Conservation (phyloP, 2,888 invertebrate species). For the Neelides folsomi region DNA sequence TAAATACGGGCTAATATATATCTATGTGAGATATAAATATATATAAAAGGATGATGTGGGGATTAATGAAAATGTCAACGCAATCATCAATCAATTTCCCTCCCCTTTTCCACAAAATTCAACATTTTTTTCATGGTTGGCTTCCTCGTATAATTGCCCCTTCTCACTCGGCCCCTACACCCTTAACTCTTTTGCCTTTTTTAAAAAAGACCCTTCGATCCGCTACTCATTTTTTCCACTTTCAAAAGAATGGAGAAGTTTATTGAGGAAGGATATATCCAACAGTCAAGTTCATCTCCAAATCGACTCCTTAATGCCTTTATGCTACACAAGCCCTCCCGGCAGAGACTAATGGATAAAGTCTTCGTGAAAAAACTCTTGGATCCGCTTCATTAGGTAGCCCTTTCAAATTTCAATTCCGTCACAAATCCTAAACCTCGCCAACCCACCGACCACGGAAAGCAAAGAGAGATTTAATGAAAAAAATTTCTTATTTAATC, state of each 20-base stretch:
- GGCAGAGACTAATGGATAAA: not conserved
- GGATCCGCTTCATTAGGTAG: slow-evolving; percentile 26
- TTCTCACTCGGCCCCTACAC: not conserved
- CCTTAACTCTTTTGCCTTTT: slow-evolving; percentile 6
- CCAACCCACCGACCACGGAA: not conserved
- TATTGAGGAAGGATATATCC: no score
- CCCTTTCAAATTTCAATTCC: slow-evolving; percentile 13
- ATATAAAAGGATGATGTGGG: slow-evolving; percentile 11
- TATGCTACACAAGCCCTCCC: not conserved
- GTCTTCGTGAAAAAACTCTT: slow-evolving; percentile 11
- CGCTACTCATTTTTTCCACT: slow-evolving; percentile 1
- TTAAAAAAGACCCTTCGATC: slow-evolving; percentile 4
- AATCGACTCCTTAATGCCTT: slow-evolving; percentile 2
- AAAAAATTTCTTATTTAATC: no score
- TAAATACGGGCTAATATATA: no score
- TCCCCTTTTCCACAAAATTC: slow-evolving; percentile 19
- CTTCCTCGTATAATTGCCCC: slow-evolving; percentile 27
- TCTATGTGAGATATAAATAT: not conserved
- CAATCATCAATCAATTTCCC: slow-evolving; percentile 32
- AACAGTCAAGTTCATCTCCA: not conserved
- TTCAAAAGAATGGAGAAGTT: not conserved
- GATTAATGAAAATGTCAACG: slow-evolving; percentile 31
- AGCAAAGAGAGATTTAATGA: not conserved
- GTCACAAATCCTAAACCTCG: not conserved
- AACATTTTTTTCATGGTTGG: slow-evolving; percentile 29